Percentiles rank a stretch among this genome's conserved stretches.
phyloP scores from a whole-genome alignment of 2,888 invertebrate species.

The Atrina japonica region DNA sequence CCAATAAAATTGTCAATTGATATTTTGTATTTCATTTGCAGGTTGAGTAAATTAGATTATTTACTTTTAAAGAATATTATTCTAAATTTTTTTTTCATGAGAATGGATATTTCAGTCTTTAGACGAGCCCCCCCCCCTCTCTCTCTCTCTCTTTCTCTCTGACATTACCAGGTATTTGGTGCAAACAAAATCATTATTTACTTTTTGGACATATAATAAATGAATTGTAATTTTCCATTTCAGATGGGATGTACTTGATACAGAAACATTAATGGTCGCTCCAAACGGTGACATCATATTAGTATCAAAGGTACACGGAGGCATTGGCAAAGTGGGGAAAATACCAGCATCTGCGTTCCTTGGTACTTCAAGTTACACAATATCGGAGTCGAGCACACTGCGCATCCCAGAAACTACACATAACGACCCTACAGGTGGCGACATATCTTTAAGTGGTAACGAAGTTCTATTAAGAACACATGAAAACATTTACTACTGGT shows the following conservation, averaged over 20 bases:
- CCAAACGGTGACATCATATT: slow-evolving; percentile 25
- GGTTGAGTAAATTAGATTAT: not conserved
- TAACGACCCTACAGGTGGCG: slow-evolving; percentile 28
- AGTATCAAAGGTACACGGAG: slow-evolving; percentile 19
- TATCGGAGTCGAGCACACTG: slow-evolving; percentile 5
- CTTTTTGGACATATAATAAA: too few species aligned
- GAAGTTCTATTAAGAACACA: slow-evolving; percentile 25
- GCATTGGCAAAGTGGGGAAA: not conserved
- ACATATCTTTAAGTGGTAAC: slow-evolving; percentile 26
- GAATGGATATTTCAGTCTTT: too few species aligned
- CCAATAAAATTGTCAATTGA: too few species aligned
- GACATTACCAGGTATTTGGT: too few species aligned
- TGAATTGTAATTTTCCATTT: not conserved
- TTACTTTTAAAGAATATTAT: too few species aligned
- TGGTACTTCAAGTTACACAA: slow-evolving; percentile 1
- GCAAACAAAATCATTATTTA: too few species aligned
- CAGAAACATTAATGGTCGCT: slow-evolving; percentile 32
- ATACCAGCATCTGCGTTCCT: slow-evolving; percentile 6
- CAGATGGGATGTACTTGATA: slow-evolving; percentile 30
- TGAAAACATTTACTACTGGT: slow-evolving; percentile 22
- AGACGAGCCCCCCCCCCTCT: too few species aligned
- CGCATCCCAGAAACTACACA: slow-evolving; percentile 8
- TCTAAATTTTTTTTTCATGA: too few species aligned
- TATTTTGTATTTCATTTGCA: too few species aligned
- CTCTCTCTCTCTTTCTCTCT: too few species aligned